Evolutionary conservation across 2,797 vertebrate species (phyloP), one percentile per base, ranked within the genome.

Genomic region (Rhynchonycteris naso): DNA sequence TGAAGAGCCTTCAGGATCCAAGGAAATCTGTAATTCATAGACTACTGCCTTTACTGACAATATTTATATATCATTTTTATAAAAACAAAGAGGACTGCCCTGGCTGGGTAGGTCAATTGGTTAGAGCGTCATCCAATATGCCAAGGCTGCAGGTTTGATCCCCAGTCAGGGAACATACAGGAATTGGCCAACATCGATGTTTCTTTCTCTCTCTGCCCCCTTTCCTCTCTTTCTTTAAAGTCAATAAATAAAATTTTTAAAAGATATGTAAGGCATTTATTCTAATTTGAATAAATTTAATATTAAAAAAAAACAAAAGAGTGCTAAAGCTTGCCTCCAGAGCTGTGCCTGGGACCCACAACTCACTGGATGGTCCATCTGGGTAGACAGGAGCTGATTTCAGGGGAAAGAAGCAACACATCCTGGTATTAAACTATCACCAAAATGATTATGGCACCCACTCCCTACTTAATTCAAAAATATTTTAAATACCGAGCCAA

Each of bases 261-360:
- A 43, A 43, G 43, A 43, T 43, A 7, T 43, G 43, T 43, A 43
- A 43, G 43, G 43, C 43, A 43, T 43, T 43, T 43, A 43, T 43
- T 43, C 43, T 43, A 43, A 43, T 43, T 43, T 43, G 43, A 43
- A 43, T 43, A 43, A 43, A 43, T 43, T 43, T 43, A 43, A 43
- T 43, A 4, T 43, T 54, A 59, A 59, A 59, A 59, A 59, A 59
- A 56, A 18, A 19, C 58, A 58, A 35, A 58, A 58, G 13, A 54
- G n/a, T 3, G 30, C 24, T 5, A 61, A 33, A 26, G 33, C 66
- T 15, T 0, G 0, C 24, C 68, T 56, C 19, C 2, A 38, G 33
- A 26, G 24, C 30, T 13, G 9, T 21, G 38, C 47, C 52, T 19
- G 43, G 59, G 30, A 54, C 66, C 11, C 47, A 28, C 63, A 33